Conservation (phyloP, 2,113 vertebrate species). For the Phasianus colchicus region DNA sequence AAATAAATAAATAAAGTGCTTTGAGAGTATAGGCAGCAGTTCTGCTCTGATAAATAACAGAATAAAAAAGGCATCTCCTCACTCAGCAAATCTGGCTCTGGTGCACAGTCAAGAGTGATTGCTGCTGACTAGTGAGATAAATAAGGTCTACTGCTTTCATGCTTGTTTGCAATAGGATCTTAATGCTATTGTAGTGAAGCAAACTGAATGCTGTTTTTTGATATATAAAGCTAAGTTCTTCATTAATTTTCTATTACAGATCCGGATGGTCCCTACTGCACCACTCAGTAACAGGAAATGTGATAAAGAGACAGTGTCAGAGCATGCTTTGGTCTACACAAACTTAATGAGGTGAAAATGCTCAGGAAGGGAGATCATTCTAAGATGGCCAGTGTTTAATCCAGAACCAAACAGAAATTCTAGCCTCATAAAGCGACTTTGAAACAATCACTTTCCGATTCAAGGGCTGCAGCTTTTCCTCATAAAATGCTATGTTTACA, state of each 20-base stretch:
- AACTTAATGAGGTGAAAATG: background rate
- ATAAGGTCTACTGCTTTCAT: background rate
- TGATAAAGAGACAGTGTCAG: background rate
- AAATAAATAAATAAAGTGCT: slow-evolving; percentile 12
- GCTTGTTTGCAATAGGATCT: background rate
- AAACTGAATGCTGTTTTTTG: background rate
- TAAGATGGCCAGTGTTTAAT: background rate
- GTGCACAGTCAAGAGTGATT: slow-evolving; percentile 19
- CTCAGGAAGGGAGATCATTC: background rate
- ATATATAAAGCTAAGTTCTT: background rate
- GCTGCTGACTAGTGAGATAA: background rate
- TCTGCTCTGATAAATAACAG: background rate
- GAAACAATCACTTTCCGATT: background rate
- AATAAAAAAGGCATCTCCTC: background rate
- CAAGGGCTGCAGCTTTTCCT: background rate
- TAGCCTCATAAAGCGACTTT: background rate
- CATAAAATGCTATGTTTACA: background rate
- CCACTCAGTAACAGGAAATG: background rate
- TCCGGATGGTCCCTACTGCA: background rate
- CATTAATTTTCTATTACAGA: background rate
- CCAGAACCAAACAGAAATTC: background rate
- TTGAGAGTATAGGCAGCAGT: background rate
- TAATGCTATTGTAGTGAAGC: background rate
- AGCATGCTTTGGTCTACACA: rapidly evolving
- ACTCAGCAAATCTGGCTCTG: slow-evolving; percentile 27